phyloP scores from a whole-genome alignment of 2,888 invertebrate species.

The Chaetoderma sp. region DNA sequence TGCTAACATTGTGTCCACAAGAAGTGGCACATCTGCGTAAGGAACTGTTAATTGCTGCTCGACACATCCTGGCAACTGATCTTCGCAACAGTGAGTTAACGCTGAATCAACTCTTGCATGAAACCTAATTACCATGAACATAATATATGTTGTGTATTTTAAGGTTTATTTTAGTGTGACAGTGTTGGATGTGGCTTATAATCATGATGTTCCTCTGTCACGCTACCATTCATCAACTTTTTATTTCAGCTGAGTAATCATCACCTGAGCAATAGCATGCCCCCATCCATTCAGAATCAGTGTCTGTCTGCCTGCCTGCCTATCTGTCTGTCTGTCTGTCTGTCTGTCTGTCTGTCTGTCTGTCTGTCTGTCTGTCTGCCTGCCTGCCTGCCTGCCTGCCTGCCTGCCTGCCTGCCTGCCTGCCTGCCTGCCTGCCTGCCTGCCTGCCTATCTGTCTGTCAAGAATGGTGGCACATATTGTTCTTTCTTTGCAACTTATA shows the following conservation, averaged over 20 bases:
- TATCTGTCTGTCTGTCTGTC: constrained; percentile 5
- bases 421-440: too few relatives aligned
- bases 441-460: too few relatives aligned
- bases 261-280: too few relatives aligned
- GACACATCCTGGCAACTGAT: constrained; percentile 96
- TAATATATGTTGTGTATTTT: too few relatives aligned
- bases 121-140: background rate
- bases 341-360: constrained; percentile 2
- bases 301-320: too few relatives aligned
- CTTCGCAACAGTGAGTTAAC: constrained; percentile 76
- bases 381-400: background rate
- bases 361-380: constrained; percentile 3
- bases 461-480: too few relatives aligned
- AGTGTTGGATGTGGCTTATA: too few relatives aligned
- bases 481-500: too few relatives aligned
- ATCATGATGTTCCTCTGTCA: background rate
- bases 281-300: too few relatives aligned
- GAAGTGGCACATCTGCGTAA: constrained; percentile 95
- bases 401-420: too few relatives aligned
- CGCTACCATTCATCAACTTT: background rate
- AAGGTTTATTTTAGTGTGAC: too few relatives aligned
- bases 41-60: constrained; percentile 92
- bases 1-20: constrained; percentile 91
- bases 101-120: background rate
- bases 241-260: too few relatives aligned